Conservation (phyloP, 2,888 invertebrate genomes). For the Troides aeacus region DNA sequence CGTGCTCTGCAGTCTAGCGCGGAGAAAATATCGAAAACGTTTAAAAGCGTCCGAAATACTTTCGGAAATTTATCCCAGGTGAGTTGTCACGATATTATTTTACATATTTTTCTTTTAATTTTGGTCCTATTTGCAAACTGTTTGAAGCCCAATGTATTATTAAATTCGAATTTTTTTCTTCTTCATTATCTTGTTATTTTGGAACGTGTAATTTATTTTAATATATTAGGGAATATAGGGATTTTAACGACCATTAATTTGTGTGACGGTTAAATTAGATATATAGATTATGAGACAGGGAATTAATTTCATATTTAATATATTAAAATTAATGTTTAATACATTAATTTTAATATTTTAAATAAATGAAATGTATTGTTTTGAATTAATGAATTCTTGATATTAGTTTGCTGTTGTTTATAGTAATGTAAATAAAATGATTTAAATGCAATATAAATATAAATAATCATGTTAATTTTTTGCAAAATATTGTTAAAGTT, state of each 20-base stretch:
- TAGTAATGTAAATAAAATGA: neutral
- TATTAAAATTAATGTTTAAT: no score
- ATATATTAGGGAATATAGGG: no score
- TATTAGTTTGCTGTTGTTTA: neutral
- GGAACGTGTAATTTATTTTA: no score
- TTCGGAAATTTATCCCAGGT: constrained; percentile 86
- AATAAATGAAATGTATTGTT: no score
- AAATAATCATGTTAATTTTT: neutral
- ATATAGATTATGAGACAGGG: no score
- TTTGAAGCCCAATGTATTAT: neutral
- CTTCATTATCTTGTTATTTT: no score
- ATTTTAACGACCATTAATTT: no score
- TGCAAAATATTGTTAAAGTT: neutral
- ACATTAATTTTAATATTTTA: no score
- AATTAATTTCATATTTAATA: no score
- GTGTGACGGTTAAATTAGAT: no score
- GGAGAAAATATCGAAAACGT: constrained; percentile 83
- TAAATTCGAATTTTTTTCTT: no score
- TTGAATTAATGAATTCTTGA: no score
- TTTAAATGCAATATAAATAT: neutral
- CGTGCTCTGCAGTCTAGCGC: constrained; percentile 83
- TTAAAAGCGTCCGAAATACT: constrained; percentile 82
- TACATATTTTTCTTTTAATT: neutral
- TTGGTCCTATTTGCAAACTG: neutral
- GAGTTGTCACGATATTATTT: neutral